Conservation (phyloP, 2,113 vertebrate genomes). For the Salminus brasiliensis region DNA sequence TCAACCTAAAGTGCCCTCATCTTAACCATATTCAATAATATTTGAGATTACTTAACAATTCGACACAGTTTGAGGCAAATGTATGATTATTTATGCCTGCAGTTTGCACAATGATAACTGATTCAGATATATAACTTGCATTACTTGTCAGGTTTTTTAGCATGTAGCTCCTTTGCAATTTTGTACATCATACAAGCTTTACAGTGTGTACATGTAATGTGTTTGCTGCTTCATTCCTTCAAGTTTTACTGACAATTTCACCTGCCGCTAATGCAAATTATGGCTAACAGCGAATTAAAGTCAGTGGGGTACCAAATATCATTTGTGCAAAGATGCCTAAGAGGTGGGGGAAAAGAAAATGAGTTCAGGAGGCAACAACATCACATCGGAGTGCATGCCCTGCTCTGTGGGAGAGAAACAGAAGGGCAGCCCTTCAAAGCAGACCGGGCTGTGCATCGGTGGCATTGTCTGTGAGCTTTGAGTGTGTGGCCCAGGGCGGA, state of each 20-base stretch:
- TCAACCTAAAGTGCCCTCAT: no score
- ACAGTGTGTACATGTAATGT: no score
- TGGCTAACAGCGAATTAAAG: not conserved
- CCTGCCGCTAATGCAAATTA: not conserved
- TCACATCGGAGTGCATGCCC: not conserved
- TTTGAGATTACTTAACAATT: not conserved
- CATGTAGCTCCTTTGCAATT: no score
- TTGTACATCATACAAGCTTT: no score
- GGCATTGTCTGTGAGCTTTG: slow-evolving; percentile 21
- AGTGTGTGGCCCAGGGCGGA: slow-evolving; percentile 2
- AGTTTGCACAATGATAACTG: no score
- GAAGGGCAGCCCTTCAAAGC: slow-evolving; percentile 33
- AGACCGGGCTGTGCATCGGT: not conserved
- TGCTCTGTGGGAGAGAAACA: slow-evolving; percentile 43
- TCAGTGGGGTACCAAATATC: not conserved
- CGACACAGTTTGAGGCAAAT: not conserved
- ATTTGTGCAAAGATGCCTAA: slow-evolving; percentile 24
- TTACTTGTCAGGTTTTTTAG: no score
- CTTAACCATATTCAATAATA: no score
- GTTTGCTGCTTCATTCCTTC: not conserved
- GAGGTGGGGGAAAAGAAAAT: not conserved
- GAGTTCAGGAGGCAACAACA: slow-evolving; percentile 2
- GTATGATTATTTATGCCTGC: no score
- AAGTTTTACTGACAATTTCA: not conserved
- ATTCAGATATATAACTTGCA: no score